phyloP scores from a whole-genome alignment of 2,113 vertebrate genomes.

The Dascyllus trimaculatus region DNA sequence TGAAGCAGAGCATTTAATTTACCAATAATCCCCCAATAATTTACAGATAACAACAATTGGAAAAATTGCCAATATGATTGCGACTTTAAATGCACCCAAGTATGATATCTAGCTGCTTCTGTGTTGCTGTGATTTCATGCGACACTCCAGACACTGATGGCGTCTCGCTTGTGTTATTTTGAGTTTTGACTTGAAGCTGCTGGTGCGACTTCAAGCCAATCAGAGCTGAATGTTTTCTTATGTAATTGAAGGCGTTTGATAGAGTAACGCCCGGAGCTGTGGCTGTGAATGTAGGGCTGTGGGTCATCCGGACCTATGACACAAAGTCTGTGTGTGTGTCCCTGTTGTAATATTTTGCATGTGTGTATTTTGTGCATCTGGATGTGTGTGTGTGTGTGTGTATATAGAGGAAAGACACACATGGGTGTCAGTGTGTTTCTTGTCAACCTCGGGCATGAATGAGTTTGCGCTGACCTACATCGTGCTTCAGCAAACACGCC shows the following conservation, averaged over 20 bases:
- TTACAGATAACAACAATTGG: too few species aligned
- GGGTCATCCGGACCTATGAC: conserved; percentile 26
- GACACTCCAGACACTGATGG: too few species aligned
- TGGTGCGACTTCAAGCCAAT: background rate
- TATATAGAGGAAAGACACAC: background rate
- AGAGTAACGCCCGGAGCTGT: background rate
- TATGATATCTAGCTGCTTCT: too few species aligned
- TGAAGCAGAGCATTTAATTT: too few species aligned
- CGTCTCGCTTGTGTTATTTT: background rate
- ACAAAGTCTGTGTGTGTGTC: conserved; percentile 22
- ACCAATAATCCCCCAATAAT: too few species aligned
- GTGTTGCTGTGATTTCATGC: too few species aligned
- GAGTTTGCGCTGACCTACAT: conserved; percentile 77
- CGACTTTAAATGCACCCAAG: too few species aligned
- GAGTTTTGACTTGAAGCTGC: background rate
- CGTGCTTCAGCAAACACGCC: conserved; percentile 40
- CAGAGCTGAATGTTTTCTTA: conserved; percentile 2
- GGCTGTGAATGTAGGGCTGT: conserved; percentile 27
- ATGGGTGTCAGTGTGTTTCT: conserved; percentile 65
- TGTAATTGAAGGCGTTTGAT: conserved; percentile 1
- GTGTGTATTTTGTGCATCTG: background rate
- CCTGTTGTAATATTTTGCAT: conserved; percentile 3
- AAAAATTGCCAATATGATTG: too few species aligned
- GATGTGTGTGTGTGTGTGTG: background rate
- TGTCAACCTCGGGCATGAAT: conserved; percentile 70